Evolutionary conservation across 2,888 invertebrate species (phyloP), one percentile per base, ranked within the genome.

Genomic region (Serrognathus titanus): DNA sequence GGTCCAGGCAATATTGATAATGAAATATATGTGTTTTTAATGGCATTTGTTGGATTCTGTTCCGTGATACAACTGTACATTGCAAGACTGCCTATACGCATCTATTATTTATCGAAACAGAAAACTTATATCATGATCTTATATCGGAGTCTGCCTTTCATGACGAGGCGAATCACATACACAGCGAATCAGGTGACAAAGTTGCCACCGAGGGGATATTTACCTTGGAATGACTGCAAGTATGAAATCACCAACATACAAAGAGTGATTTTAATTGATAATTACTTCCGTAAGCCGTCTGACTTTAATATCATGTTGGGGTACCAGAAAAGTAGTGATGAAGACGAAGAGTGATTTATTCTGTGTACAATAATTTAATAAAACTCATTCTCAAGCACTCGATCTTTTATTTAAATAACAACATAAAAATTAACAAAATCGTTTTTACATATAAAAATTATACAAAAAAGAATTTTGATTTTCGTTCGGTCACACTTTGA

Each of bases 271-370:
- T 58, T 78, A 48, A 16, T 75, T 1, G 74, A 75, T 12, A 58
- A 71, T 39, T 71, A 65, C 51, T 78, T 78, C 57, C 63, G 72
- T 55, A 68, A 62, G 55, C 74, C 77, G 11, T 70, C 71, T 24
- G 78, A 78, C 68, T 69, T 76, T 41, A 66, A 70, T 65, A 70
- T 75, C 39, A 73, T 77, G 75, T 58, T 76, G 51, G 75, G 75
- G 8, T 61, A 69, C 57, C 71, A 73, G 56, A 65, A 66, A 56
- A 65, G 69, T 54, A 63, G 65, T 8, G 63, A 66, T 45, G 49
- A 61, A 11, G 60, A 68, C 43, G 45, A 65, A 40, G 38, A 52
- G 7, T 31, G 24, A 31, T 31, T 16, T 16, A 16, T 5, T 39
- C 45, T 48, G 46, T 41, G 11, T 48, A 38, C 4, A 7, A 7